Evolutionary conservation across 2,797 vertebrate genomes (phyloP).

Genomic region (Oryzias dopingdopingensis): DNA sequence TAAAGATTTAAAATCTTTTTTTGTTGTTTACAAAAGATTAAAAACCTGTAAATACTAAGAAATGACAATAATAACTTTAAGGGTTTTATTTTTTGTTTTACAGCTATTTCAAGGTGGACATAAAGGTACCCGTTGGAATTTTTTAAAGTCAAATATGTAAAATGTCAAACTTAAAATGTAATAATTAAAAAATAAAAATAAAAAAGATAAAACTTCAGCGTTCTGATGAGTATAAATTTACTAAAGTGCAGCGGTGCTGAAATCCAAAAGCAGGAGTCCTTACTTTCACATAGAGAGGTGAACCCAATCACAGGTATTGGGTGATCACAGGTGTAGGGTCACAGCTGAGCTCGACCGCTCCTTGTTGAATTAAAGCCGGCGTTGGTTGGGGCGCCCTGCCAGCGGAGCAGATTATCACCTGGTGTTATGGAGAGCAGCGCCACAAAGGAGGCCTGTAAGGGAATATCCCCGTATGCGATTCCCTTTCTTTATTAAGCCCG

Average conservation of each 20-base stretch:
- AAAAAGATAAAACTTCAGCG: no score
- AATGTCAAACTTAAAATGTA: no score
- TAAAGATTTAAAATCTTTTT: no score
- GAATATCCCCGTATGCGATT: slow-evolving; percentile 6
- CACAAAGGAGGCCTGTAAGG: slow-evolving; percentile 23
- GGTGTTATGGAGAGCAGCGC: slow-evolving; percentile 25
- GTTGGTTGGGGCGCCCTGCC: slow-evolving; percentile 2
- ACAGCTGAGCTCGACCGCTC: slow-evolving; percentile 9
- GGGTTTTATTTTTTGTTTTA: no score
- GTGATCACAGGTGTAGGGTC: slow-evolving; percentile 36
- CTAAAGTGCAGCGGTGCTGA: slow-evolving; percentile 5
- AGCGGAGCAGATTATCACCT: background rate
- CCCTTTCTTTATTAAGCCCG: slow-evolving; percentile 38
- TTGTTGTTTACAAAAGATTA: no score
- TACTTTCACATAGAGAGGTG: slow-evolving; percentile 30
- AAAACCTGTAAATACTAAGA: no score
- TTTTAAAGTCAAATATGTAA: no score
- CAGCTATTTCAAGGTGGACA: no score
- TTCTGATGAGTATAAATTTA: no score
- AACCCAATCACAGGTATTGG: slow-evolving; percentile 29
- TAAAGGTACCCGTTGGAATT: no score
- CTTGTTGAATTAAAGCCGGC: slow-evolving; percentile 29
- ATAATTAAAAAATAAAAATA: no score
- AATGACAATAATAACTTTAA: no score
- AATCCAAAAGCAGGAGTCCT: slow-evolving; percentile 25